A percentile compares a stretch with the other conserved stretches of the same genome.
phyloP scores from a whole-genome alignment of 2,888 invertebrate species.

The Anoplius nigerrimus region DNA sequence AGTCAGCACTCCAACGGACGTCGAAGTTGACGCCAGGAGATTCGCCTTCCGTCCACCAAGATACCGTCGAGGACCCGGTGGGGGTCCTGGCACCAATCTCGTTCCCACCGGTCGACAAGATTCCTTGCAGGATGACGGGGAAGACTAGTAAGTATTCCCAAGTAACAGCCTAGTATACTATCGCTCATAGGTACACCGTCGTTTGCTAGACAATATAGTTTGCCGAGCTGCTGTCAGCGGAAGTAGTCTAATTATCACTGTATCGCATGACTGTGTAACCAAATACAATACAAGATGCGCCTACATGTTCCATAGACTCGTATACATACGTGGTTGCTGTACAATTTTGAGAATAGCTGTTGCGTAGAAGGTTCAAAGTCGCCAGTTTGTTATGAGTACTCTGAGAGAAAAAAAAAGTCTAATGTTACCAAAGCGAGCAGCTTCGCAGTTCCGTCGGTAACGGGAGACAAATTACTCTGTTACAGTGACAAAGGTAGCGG shows the following conservation, averaged over 20 bases:
- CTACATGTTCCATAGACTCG: too few relatives aligned
- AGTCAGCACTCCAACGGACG: slow-evolving; percentile 71
- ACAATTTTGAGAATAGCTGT: background rate
- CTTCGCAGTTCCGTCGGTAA: background rate
- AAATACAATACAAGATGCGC: too few relatives aligned
- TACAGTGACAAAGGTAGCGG: slow-evolving; percentile 76
- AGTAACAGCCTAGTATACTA: too few relatives aligned
- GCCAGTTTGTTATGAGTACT: too few relatives aligned
- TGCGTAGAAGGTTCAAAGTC: too few relatives aligned
- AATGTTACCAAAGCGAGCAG: background rate
- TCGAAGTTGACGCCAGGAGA: slow-evolving; percentile 74
- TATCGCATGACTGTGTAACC: too few relatives aligned
- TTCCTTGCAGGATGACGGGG: slow-evolving; percentile 69
- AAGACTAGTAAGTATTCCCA: slow-evolving; percentile 67
- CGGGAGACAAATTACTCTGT: background rate
- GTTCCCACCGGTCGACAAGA: slow-evolving; percentile 69
- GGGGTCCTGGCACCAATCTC: slow-evolving; percentile 64
- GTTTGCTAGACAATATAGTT: too few relatives aligned
- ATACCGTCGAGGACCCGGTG: slow-evolving; percentile 69
- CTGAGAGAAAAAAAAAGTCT: background rate
- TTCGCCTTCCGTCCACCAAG: slow-evolving; percentile 75
- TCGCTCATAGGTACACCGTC: too few relatives aligned
- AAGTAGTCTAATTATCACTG: too few relatives aligned
- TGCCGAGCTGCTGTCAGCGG: too few relatives aligned
- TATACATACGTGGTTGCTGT: background rate